A percentile compares a stretch with the other conserved stretches of the same genome.
Conservation (phyloP, 2,888 invertebrate genomes). For the Allolobophora icterica region DNA sequence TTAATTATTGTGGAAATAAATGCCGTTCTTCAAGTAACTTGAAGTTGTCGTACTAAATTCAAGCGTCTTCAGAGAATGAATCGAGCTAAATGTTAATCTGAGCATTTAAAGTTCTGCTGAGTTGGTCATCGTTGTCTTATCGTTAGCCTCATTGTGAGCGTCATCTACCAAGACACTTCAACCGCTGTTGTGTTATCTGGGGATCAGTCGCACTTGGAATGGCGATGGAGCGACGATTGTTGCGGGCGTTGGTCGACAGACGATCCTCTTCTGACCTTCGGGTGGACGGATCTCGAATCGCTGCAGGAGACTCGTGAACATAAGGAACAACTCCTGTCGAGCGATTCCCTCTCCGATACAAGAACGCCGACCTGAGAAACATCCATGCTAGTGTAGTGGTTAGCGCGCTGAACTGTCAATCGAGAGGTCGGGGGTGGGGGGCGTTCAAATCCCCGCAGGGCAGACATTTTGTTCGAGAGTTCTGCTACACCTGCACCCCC, state of each 20-base stretch:
- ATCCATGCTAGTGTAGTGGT: no score
- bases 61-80: no score
- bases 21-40: no score
- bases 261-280: constrained; percentile 22
- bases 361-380: constrained; percentile 43
- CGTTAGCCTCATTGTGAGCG: neutral
- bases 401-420: no score
- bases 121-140: neutral
- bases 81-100: no score
- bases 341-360: constrained; percentile 49
- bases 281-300: constrained; percentile 42
- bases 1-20: no score
- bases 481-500: no score
- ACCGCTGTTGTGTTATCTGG: neutral
- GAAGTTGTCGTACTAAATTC: no score
- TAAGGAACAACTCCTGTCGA: constrained; percentile 48
- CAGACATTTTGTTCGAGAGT: no score
- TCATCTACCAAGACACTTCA: neutral
- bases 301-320: constrained; percentile 48
- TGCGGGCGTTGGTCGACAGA: neutral
- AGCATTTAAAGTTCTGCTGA: no score
- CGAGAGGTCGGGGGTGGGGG: no score
- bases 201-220: neutral
- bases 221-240: neutral
- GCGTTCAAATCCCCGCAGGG: no score